Conservation (phyloP, 2,888 invertebrate species). For the Drosophila barbarae region DNA sequence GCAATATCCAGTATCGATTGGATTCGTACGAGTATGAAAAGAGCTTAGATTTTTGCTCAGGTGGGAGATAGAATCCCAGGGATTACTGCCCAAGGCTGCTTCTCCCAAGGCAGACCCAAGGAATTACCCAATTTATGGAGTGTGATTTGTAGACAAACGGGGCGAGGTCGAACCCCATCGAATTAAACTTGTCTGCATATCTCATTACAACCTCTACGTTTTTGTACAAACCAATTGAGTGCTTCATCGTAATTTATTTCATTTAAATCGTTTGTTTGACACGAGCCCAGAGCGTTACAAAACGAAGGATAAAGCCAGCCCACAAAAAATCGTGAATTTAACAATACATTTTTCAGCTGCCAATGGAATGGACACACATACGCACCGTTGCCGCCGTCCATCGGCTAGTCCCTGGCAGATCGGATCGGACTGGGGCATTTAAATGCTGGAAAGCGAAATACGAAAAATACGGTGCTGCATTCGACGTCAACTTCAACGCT, state of each 20-base stretch:
- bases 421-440: conserved; percentile 39
- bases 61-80: not conserved
- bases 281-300: conserved; percentile 38
- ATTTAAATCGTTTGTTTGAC: conserved; percentile 75
- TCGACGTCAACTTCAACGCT: conserved; percentile 46
- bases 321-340: conserved; percentile 57
- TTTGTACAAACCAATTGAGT: conserved; percentile 73
- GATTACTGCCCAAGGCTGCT: conserved; percentile 12
- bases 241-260: conserved; percentile 75
- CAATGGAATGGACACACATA: conserved; percentile 56
- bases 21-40: conserved; percentile 11
- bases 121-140: conserved; percentile 6
- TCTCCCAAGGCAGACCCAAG: not conserved
- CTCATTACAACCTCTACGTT: conserved; percentile 72
- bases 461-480: conserved; percentile 17
- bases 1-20: conserved; percentile 31
- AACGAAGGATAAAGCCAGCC: conserved; percentile 22
- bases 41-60: conserved; percentile 14
- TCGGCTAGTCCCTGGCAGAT: conserved; percentile 29
- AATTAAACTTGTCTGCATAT: conserved; percentile 43
- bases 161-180: not conserved
- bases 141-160: not conserved
- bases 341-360: conserved; percentile 69
- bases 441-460: conserved; percentile 45
- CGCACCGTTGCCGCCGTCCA: conserved; percentile 56